Base-by-base conservation (phyloP, 2,888 invertebrate species). In the Pristionchus mayeri region DNA sequence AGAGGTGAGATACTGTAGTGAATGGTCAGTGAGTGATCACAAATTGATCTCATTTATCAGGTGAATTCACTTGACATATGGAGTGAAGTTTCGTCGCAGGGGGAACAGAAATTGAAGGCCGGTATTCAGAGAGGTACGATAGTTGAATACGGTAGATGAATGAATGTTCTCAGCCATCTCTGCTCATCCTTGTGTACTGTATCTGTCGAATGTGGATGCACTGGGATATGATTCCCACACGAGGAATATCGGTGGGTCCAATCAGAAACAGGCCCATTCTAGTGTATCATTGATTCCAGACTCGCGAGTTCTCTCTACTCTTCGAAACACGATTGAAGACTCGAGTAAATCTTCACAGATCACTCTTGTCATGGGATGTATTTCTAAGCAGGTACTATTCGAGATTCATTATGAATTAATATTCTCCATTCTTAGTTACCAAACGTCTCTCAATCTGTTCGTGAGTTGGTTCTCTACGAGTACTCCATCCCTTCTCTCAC, bases 81-180 rank as follows among this genome's bases (percentile, higher is more conserved):
- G 87, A 88, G 87, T 50, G 90, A 88, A 3, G 88, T 88, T 48
- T 79, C 89, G 27, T 85, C 86, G 18, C 85, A 87, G 40, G 82
- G 86, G 0, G 89, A 88, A 52, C 78, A 85, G n/a, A 88, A 88
- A 79, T 86, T 87, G 71, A 86, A 85, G 67, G 48, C 82, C 24
- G 84, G 85, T 52, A 81, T 91, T 67, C 87, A 89, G 34, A 86
- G 86, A 84, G 87, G 87, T 87, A 24, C 30, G n/a, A 7, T 27
- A 30, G 21, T 27, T 7, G 11, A n/a, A 27, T 27, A 11, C 16
- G 11, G 57, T 37, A 60, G 30, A 60, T 9, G 11, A 78, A 79
- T 44, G 24, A 24, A 48, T 48, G 16, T n/a, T 63, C 80, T 78
- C 60, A 87, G 87, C 86, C 27, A 50, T 79, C 40, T 75, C 80